Percentiles rank a stretch among this genome's conserved stretches.
phyloP scores from a whole-genome alignment of 1,140 invertebrate genomes.

The Platorchestia sp. region DNA sequence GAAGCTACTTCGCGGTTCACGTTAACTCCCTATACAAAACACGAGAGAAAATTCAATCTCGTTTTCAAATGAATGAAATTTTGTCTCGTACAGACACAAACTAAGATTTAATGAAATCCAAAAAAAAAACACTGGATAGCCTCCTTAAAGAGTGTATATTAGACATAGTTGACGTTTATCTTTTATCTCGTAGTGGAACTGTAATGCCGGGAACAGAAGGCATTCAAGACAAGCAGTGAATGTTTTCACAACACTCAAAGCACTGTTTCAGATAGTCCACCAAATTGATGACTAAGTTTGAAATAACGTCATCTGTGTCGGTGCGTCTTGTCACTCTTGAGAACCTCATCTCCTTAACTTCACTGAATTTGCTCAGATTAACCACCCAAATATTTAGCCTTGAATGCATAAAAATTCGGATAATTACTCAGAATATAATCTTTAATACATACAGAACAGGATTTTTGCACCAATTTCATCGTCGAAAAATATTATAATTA shows the following conservation, averaged over 20 bases:
- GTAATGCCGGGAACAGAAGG: not conserved
- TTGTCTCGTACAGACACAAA: not conserved
- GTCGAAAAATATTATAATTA: not conserved
- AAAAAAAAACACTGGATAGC: not conserved
- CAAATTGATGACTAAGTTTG: not conserved
- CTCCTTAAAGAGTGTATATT: not conserved
- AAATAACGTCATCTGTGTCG: not conserved
- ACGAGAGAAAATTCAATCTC: not conserved
- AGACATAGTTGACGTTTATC: not conserved
- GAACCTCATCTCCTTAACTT: no score
- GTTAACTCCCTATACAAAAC: not conserved
- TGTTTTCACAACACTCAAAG: not conserved
- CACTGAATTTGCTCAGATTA: no score
- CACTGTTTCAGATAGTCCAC: not conserved
- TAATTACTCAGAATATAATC: not conserved
- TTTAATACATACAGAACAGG: not conserved
- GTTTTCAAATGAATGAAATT: not conserved
- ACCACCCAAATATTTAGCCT: not conserved
- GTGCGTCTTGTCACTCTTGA: no score
- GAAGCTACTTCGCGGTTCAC: slow-evolving; percentile 56
- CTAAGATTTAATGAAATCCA: not conserved
- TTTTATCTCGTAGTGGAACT: not conserved
- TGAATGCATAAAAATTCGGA: not conserved
- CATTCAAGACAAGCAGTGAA: not conserved
- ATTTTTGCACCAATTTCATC: not conserved